A percentile compares a stretch with the other conserved stretches of the same genome.
phyloP scores from a whole-genome alignment of 1,140 invertebrate species.

The Drosophila pseudoobscura region DNA sequence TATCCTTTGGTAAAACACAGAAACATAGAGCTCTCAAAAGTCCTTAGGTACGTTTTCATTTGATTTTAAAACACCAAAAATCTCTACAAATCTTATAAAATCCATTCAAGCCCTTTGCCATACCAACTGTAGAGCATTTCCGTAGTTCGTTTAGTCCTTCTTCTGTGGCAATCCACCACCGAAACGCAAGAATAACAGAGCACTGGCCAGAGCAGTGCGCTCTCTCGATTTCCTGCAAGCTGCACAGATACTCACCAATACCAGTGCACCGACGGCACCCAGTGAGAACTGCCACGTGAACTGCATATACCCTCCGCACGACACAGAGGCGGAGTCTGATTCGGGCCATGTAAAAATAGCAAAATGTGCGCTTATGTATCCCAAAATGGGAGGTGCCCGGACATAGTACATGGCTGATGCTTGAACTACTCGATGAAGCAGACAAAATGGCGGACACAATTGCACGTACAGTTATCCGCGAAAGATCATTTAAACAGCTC shows the following conservation, averaged over 20 bases:
- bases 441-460: constrained; percentile 66
- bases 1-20: too few relatives aligned
- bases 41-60: not conserved
- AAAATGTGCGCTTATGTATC: constrained; percentile 55
- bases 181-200: constrained; percentile 15
- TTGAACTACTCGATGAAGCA: constrained; percentile 10
- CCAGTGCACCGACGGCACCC: constrained; percentile 41
- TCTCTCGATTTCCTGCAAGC: constrained; percentile 43
- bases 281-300: constrained; percentile 42
- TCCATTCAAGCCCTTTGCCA: not conserved
- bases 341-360: constrained; percentile 32
- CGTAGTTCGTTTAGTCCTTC: constrained; percentile 31
- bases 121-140: constrained; percentile 53
- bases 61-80: not conserved
- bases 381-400: constrained; percentile 57
- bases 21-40: too few relatives aligned
- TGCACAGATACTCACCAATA: constrained; percentile 62
- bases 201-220: constrained; percentile 23
- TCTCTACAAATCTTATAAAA: too few relatives aligned
- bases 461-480: not conserved
- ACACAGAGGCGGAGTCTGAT: constrained; percentile 76
- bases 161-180: constrained; percentile 54
- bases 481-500: constrained; percentile 10
- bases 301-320: constrained; percentile 45
- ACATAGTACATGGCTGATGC: constrained; percentile 15